Evolutionary conservation across 2,797 vertebrate species (phyloP).

Genomic region (Manis javanica): DNA sequence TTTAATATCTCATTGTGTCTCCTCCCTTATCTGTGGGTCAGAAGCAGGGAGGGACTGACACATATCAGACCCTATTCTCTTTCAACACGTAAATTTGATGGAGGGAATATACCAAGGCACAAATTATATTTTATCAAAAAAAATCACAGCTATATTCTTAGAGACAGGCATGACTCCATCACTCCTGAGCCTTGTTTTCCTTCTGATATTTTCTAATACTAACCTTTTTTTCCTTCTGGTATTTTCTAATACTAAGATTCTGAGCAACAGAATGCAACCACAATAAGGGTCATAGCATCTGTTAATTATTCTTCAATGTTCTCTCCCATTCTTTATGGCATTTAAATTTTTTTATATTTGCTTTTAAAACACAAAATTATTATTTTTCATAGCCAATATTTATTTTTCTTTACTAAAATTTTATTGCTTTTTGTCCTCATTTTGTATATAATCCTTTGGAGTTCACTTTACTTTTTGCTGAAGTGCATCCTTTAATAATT

Average conservation of each 20-base stretch:
- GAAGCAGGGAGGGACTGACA: no score
- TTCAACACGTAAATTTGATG: neutral
- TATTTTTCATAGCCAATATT: neutral
- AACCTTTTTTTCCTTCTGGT: neutral
- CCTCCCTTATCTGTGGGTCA: no score
- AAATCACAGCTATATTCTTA: neutral
- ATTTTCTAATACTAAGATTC: neutral
- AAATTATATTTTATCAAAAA: neutral
- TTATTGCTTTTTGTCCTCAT: slow-evolving; percentile 3
- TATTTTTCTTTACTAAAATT: slow-evolving; percentile 20
- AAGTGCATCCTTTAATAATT: neutral
- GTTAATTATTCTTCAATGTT: neutral
- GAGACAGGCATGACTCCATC: neutral
- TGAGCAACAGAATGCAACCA: neutral
- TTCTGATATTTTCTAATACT: neutral
- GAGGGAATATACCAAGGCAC: neutral
- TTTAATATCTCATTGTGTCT: no score
- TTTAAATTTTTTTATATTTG: slow-evolving; percentile 23
- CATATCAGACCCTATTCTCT: neutral
- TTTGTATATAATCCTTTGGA: neutral
- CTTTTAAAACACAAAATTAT: neutral
- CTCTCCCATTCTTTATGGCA: neutral
- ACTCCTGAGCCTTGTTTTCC: neutral
- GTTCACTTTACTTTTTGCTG: neutral
- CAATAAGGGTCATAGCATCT: neutral